phyloP scores from a whole-genome alignment of 1,140 invertebrate species.

The Ctenoplectra terminalis region DNA sequence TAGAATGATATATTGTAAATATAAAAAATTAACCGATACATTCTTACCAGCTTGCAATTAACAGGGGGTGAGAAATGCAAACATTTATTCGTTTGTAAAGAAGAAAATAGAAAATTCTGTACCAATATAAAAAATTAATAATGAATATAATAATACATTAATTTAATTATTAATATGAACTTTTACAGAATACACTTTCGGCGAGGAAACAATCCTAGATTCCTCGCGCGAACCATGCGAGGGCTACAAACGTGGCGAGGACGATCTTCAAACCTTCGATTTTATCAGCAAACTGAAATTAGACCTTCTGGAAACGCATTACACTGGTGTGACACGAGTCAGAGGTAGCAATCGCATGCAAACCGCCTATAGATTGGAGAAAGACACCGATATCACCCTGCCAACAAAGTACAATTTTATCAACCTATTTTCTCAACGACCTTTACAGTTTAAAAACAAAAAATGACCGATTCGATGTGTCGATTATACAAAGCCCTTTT shows the following conservation, averaged over 20 bases:
- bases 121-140: too few relatives aligned
- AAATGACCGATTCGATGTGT: not conserved
- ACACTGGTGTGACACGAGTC: constrained; percentile 87
- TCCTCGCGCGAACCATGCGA: constrained; percentile 83
- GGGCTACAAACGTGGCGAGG: constrained; percentile 87
- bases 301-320: constrained; percentile 85
- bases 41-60: too few relatives aligned
- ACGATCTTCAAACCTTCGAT: constrained; percentile 90
- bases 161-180: not conserved
- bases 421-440: not conserved
- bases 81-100: too few relatives aligned
- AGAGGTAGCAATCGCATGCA: constrained; percentile 89
- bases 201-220: not conserved
- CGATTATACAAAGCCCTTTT: not conserved
- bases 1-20: too few relatives aligned
- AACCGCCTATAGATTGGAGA: constrained; percentile 89
- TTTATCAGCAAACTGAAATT: constrained; percentile 90
- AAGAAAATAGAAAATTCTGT: too few relatives aligned
- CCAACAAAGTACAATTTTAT: constrained; percentile 85
- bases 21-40: too few relatives aligned
- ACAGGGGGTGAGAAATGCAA: too few relatives aligned
- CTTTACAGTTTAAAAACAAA: not conserved
- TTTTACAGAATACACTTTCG: constrained; percentile 16
- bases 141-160: too few relatives aligned
- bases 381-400: constrained; percentile 87